Evolutionary conservation across 1,140 invertebrate species (phyloP).

Genomic region (Leptinotarsa texana): DNA sequence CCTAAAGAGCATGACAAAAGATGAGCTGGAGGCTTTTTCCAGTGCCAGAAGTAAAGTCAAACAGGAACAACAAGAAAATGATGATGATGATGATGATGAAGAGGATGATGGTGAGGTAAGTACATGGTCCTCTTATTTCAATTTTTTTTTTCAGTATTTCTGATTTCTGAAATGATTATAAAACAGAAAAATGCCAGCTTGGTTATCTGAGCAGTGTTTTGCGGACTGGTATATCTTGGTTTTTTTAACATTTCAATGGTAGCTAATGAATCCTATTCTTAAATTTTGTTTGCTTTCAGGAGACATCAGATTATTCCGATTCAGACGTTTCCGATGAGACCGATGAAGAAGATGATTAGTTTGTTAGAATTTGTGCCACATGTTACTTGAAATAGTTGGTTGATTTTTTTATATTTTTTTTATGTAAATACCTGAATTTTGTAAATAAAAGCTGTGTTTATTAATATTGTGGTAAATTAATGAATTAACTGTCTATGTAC

Average conservation of each 20-base stretch:
- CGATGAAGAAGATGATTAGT: constrained; percentile 2
- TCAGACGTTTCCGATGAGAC: not conserved
- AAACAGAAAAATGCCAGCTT: too few relatives aligned
- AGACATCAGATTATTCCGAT: not conserved
- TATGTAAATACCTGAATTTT: not conserved
- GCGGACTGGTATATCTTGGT: not conserved
- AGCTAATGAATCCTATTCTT: not conserved
- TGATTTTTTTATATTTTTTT: not conserved
- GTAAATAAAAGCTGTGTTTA: not conserved
- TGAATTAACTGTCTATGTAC: too few relatives aligned
- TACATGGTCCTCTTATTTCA: not conserved
- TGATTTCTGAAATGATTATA: not conserved
- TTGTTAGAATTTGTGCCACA: not conserved
- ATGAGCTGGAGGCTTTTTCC: constrained; percentile 51
- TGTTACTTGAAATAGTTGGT: not conserved
- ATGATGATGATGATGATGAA: constrained; percentile 11
- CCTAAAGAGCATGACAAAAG: constrained; percentile 53
- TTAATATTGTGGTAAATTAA: too few relatives aligned
- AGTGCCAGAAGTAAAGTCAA: constrained; percentile 21
- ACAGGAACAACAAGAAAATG: constrained; percentile 18
- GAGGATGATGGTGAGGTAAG: constrained; percentile 3
- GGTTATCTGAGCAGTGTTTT: not conserved
- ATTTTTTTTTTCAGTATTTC: not conserved
- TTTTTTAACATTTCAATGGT: not conserved
- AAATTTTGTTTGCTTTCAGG: not conserved